phyloP scores from a whole-genome alignment of 2,888 invertebrate genomes.

The Pecten maximus region DNA sequence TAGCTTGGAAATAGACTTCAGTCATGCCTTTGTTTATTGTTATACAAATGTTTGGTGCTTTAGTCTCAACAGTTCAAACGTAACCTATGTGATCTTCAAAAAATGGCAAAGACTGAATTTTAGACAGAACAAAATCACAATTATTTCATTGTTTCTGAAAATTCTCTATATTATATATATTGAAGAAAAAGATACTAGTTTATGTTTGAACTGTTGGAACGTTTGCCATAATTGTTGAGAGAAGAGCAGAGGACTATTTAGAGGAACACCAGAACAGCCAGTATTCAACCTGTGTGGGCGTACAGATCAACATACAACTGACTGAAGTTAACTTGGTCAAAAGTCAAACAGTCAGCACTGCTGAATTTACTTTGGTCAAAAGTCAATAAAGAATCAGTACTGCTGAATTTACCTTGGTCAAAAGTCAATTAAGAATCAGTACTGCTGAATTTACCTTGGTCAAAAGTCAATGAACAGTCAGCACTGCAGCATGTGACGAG shows the following conservation, averaged over 20 bases:
- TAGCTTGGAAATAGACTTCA: slow-evolving; percentile 28
- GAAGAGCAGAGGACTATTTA: not conserved
- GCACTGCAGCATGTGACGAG: no score
- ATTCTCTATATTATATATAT: not conserved
- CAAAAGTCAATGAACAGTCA: no score
- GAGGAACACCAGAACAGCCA: not conserved
- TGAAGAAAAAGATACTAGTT: not conserved
- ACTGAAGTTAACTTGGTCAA: no score
- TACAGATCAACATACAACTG: not conserved
- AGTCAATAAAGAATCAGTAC: no score
- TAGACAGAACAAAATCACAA: not conserved
- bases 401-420: no score
- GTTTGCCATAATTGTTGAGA: slow-evolving; percentile 12
- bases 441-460: no score
- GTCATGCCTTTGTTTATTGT: slow-evolving; percentile 15
- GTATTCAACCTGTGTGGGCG: not conserved
- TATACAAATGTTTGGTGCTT: not conserved
- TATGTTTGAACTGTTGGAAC: slow-evolving; percentile 17
- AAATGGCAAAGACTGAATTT: not conserved
- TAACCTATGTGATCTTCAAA: not conserved
- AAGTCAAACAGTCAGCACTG: no score
- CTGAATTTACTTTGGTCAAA: no score
- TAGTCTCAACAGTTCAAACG: not conserved
- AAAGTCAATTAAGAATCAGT: no score
- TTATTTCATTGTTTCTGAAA: not conserved